Evolutionary conservation across 1,140 invertebrate genomes (phyloP).

Genomic region (Meloidogyne chitwoodi): DNA sequence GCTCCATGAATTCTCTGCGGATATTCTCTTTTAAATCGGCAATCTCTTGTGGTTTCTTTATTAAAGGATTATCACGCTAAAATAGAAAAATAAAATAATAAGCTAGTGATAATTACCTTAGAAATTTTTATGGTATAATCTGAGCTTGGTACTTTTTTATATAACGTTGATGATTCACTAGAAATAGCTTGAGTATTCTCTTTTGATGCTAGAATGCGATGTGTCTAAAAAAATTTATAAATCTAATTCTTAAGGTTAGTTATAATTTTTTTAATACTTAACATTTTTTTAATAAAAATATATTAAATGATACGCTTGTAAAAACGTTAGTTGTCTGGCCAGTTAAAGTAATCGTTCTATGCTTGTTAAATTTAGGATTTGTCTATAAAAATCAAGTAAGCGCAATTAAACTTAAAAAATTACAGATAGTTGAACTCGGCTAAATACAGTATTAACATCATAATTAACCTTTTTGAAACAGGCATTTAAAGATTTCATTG

Average conservation of each 20-base stretch:
- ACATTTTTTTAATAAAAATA: constrained; percentile 2
- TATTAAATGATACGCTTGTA: background rate
- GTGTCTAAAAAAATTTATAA: background rate
- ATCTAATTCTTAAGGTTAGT: too few relatives aligned
- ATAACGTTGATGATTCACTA: background rate
- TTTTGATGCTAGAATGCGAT: background rate
- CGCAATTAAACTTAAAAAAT: background rate
- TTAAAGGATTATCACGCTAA: background rate
- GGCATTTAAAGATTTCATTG: background rate
- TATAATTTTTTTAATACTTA: background rate
- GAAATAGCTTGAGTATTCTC: background rate
- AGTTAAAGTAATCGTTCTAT: background rate
- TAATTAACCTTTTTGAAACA: background rate
- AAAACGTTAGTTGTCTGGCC: background rate
- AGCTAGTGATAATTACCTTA: background rate
- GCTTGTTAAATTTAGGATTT: background rate
- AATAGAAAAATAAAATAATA: background rate
- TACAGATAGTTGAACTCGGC: background rate
- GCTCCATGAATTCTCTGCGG: background rate
- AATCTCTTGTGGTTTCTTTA: background rate
- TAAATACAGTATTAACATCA: background rate
- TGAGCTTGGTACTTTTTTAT: constrained; percentile 7
- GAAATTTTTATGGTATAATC: background rate
- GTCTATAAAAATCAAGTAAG: background rate
- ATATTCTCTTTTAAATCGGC: background rate